phyloP scores from a whole-genome alignment of 1,140 invertebrate genomes.

The Drosophila arizonae region DNA sequence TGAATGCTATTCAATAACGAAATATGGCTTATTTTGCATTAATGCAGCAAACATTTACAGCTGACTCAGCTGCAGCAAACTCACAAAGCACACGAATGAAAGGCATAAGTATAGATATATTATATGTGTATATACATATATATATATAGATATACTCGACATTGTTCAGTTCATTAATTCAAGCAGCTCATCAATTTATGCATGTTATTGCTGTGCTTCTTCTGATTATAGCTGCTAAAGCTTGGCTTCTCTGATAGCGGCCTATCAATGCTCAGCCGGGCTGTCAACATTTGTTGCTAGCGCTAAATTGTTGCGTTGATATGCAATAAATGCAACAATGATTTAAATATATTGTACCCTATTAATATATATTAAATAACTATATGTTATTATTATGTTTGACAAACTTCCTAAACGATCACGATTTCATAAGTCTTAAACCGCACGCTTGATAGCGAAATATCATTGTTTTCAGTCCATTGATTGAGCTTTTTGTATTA shows the following conservation, averaged over 20 bases:
- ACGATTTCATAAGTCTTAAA: background rate
- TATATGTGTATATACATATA: background rate
- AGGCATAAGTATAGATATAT: conserved; percentile 1
- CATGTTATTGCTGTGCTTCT: conserved; percentile 49
- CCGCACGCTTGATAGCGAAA: conserved; percentile 1
- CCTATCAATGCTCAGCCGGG: background rate
- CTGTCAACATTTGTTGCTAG: background rate
- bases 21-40: conserved; percentile 72
- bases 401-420: too few relatives aligned
- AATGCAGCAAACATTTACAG: conserved; percentile 38
- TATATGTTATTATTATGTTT: too few relatives aligned
- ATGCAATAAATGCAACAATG: too few relatives aligned
- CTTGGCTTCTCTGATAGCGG: background rate
- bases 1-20: conserved; percentile 69
- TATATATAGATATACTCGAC: conserved; percentile 23
- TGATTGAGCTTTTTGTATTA: conserved; percentile 25
- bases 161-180: conserved; percentile 74
- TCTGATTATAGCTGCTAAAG: conserved; percentile 19
- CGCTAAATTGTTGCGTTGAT: background rate
- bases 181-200: conserved; percentile 63
- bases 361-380: too few relatives aligned
- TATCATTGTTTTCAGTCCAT: background rate
- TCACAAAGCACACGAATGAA: conserved; percentile 36
- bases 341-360: too few relatives aligned
- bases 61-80: conserved; percentile 33